Evolutionary conservation across 2,888 invertebrate species (phyloP), one percentile per base, ranked within the genome.

Genomic region (Drosophila colorata): DNA sequence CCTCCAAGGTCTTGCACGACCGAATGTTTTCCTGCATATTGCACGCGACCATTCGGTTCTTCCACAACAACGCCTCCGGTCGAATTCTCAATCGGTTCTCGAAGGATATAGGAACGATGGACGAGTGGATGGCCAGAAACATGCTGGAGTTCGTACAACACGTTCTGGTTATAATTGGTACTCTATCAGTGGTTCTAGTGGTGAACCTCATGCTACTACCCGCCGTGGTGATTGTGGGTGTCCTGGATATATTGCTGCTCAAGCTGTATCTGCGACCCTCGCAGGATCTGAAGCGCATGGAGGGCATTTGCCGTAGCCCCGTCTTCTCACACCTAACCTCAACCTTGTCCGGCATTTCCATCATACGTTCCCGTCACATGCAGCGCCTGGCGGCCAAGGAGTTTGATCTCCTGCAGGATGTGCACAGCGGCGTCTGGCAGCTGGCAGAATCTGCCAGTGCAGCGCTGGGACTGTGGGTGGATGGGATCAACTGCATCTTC

Each of bases 271-370:
- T 97, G 38, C 93, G 93, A 20, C 95, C 96, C 0, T 95, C 96
- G 0, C 94, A 96, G 80, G 95, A 95, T 87, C 93, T 97, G 0
- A 97, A 95, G 90, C 93, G 95, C 64, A 92, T 95, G 77, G 95
- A 95, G 88, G 95, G 95, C 77, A 95, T 95, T 65, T 94, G 95
- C 53, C 94, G 96, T 68, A 97, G 97, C 91, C 98, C 98, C 0
- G 96, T 98, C 0, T 98, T 97, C 91, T 96, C 97, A 0, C 97
- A 98, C 90, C 94, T 98, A 79, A 95, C 96, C 13, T 95, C 97
- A 1, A 95, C 97, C 0, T 93, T 98, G 7, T 94, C 95, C 65
- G 98, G 98, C 2, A 94, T 98, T 31, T 95, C 96, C 35, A 97
- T 97, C 0, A 97, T 98, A 64, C 94, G 98, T 68, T 95, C 97